phyloP scores from a whole-genome alignment of 1,140 invertebrate genomes.

The Ctenoplectra terminalis region DNA sequence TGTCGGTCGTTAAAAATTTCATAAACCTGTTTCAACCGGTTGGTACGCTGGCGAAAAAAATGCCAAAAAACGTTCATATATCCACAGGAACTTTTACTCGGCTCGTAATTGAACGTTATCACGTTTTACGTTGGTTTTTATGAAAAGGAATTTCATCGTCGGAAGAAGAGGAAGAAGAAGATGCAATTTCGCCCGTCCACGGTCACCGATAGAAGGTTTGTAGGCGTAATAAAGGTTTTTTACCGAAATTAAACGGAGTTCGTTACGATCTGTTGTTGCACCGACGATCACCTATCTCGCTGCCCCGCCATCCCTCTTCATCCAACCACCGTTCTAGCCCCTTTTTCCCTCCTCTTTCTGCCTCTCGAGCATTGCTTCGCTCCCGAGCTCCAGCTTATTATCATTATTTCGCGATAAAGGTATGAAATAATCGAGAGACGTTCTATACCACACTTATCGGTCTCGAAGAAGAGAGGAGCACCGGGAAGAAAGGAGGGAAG shows the following conservation, averaged over 20 bases:
- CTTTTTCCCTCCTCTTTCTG: constrained; percentile 21
- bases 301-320: background rate
- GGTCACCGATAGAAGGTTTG: constrained; percentile 36
- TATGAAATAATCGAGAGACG: constrained; percentile 66
- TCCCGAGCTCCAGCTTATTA: constrained; percentile 63
- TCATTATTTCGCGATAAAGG: constrained; percentile 75
- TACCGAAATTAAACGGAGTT: constrained; percentile 65
- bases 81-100: constrained; percentile 38
- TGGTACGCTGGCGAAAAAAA: background rate
- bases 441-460: constrained; percentile 65
- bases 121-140: constrained; percentile 56
- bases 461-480: constrained; percentile 12
- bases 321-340: background rate
- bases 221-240: constrained; percentile 59
- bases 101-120: constrained; percentile 55
- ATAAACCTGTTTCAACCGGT: constrained; percentile 34
- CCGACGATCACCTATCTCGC: constrained; percentile 50
- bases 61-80: constrained; percentile 47
- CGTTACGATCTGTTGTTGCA: constrained; percentile 52
- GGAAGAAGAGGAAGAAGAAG: constrained; percentile 18
- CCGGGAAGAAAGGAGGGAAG: background rate
- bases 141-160: constrained; percentile 51
- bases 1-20: constrained; percentile 24
- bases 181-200: constrained; percentile 51
- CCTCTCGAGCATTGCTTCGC: constrained; percentile 33